phyloP scores from a whole-genome alignment of 2,113 vertebrate species.

The Hypomesus transpacificus region DNA sequence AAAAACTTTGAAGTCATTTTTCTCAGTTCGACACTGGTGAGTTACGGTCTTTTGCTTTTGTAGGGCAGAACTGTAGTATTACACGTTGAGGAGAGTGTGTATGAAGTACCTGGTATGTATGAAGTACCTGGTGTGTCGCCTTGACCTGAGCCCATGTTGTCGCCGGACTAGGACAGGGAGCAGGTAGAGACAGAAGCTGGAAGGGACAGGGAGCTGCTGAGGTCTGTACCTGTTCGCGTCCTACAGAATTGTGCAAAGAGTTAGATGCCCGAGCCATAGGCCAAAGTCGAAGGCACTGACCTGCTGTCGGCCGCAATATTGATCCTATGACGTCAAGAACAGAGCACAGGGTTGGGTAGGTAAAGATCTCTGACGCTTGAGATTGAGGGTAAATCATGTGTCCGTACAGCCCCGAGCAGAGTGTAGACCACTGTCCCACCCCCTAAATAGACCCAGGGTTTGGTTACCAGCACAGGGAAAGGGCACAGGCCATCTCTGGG shows the following conservation, averaged over 20 bases:
- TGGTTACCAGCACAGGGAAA: neutral
- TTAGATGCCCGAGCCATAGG: neutral
- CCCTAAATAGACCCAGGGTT: neutral
- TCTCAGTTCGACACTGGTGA: too few relatives aligned
- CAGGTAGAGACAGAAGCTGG: neutral
- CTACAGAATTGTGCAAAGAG: too few relatives aligned
- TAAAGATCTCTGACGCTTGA: neutral
- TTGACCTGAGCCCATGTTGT: conserved; percentile 55
- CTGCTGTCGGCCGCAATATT: too few relatives aligned
- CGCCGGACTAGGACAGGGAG: neutral
- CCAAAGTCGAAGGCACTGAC: too few relatives aligned
- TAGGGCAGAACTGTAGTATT: too few relatives aligned
- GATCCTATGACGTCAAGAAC: too few relatives aligned
- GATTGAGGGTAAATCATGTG: neutral
- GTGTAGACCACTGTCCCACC: neutral
- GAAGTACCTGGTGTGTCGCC: conserved; percentile 63
- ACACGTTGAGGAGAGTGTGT: too few relatives aligned
- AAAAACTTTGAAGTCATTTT: too few relatives aligned
- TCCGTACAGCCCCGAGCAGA: neutral
- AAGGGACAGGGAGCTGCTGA: too few relatives aligned
- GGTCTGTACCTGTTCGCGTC: neutral
- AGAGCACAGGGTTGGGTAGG: too few relatives aligned
- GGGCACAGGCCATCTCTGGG: neutral
- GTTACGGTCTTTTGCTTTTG: too few relatives aligned
- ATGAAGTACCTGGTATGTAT: conserved; percentile 59